Evolutionary conservation across 37 sponge, comb jelly and placozoan species (phyloP).

Genomic region (Spongia lamella): DNA sequence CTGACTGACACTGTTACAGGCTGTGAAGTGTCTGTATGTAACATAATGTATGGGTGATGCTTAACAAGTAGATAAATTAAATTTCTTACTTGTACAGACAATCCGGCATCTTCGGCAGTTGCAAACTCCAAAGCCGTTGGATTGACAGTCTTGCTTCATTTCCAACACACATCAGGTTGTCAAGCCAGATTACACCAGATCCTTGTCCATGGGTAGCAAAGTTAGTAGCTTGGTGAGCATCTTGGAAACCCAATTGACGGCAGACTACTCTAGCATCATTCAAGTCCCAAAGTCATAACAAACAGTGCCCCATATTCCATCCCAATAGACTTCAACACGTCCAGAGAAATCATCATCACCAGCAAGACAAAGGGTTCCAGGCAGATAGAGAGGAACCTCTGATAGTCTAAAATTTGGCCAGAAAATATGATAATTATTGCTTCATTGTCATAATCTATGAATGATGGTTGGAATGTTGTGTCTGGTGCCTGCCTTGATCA

Average conservation of each 20-base stretch:
- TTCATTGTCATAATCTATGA: slow-evolving; percentile 11
- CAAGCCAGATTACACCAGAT: slow-evolving; percentile 17
- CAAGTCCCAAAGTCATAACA: slow-evolving; percentile 24
- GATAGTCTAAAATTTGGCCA: not conserved
- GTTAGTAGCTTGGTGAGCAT: not conserved
- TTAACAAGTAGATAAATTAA: not conserved
- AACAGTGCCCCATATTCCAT: slow-evolving; percentile 23
- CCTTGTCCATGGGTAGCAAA: slow-evolving; percentile 8
- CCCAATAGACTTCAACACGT: slow-evolving; percentile 10
- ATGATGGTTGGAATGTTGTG: no score
- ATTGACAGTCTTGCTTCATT: slow-evolving; percentile 10
- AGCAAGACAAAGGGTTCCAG: not conserved
- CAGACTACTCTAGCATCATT: slow-evolving; percentile 23
- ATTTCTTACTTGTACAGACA: not conserved
- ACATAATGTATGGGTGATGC: not conserved
- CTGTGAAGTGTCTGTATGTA: not conserved
- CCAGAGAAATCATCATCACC: not conserved
- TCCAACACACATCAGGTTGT: slow-evolving; percentile 15
- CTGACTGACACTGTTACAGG: not conserved
- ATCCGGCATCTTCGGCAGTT: not conserved
- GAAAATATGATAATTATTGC: slow-evolving; percentile 1
- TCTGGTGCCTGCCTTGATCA: no score
- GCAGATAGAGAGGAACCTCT: no score
- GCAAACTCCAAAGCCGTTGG: not conserved
- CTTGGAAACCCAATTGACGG: slow-evolving; percentile 5